Base-by-base conservation (phyloP, 2,113 vertebrate genomes). In the Cheirogaleus medius region DNA sequence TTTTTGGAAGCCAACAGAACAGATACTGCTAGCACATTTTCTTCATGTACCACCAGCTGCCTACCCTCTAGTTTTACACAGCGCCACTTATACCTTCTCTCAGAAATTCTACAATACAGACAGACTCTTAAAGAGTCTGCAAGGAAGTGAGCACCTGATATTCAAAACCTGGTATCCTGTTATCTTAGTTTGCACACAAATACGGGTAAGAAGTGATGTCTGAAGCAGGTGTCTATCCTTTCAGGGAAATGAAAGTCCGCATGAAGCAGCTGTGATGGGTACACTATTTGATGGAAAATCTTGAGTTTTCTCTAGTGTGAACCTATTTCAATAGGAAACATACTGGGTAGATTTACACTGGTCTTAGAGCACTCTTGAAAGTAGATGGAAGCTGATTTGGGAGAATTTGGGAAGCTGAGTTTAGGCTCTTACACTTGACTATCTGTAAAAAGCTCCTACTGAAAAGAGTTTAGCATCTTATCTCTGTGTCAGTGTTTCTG, bases 221-320 rank as follows among this genome's bases (percentile, higher is more conserved):
- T 11, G 21, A 44, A 69, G 68, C 95, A 97, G 86, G 86, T 97
- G 91, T 91, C 68, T 68, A 3, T 21, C 58, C 58, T 93, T 77
- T 91, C 13, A 29, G 88, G 87, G 85, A 95, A 93, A 94, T 21
- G 49, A 89, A 95, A 94, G 77, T 87, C 69, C 17, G 3, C 34
- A 47, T 63, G 63, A 86, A 90, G 32, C 56, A 56, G 91, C 20
- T 76, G 44, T 76, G 44, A 69, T 60, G 44, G 60, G 21, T 14
- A 14, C 3, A n/a, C 20, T 49, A 37, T 64, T 29, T 94, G 94
- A 86, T 91, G 87, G 42, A 77, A 84, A 66, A 42, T 44, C 66
- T 37, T n/a, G 25, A 64, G 21, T 87, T 92, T 88, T 58, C 63
- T 92, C 54, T 47, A 56, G 7, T 20, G 18, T 66, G 39, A 93